Base-by-base conservation (phyloP, 2,888 invertebrate species). In the Blastobasis adustella region DNA sequence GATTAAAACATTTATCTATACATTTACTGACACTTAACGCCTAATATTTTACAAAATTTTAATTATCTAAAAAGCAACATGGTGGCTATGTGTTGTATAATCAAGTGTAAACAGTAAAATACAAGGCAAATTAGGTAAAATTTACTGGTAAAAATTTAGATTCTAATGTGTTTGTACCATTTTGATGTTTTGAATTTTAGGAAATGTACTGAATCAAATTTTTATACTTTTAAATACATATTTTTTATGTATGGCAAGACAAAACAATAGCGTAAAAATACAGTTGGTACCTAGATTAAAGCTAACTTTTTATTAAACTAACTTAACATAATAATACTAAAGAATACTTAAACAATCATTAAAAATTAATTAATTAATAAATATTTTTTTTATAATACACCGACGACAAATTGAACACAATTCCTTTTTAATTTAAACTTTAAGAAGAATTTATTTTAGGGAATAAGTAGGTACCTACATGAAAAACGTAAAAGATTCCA, bases 41-140 rank as follows among this genome's bases (percentile, higher is more conserved):
- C 41, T 51, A 57, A 48, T 55, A 69, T 73, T 75, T 66, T 76
- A 74, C 75, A 75, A 59, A 60, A 56, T 55, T 62, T 63, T 55
- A 50, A 54, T 61, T 65, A 62, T 60, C 55, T 49, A 54, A 55
- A 58, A 64, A 71, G 71, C 71, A 73, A 71, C 70, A 58, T 63
- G 71, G 65, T 61, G 62, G 65, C 66, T 69, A 69, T 71, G 71
- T 69, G 70, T 69, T 71, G 60, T 61, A 59, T 56, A 55, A 47
- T 55, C 54, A 52, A 51, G 49, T 46, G 37, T 40, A 38, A 23
- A 45, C 10, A 39, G 45, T n/a, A n/a, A 7, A 41, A 44, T 47
- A 45, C 10, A 39, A 47, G 39, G 43, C 38, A 47, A 6, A 36
- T 7, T 7, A 44, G n/a, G n/a, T 6, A 44, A 10, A 10, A 44